A percentile compares a stretch with the other conserved stretches of the same genome.
Evolutionary conservation across 2,113 vertebrate species (phyloP).

Genomic region (Pampusana beccarii): DNA sequence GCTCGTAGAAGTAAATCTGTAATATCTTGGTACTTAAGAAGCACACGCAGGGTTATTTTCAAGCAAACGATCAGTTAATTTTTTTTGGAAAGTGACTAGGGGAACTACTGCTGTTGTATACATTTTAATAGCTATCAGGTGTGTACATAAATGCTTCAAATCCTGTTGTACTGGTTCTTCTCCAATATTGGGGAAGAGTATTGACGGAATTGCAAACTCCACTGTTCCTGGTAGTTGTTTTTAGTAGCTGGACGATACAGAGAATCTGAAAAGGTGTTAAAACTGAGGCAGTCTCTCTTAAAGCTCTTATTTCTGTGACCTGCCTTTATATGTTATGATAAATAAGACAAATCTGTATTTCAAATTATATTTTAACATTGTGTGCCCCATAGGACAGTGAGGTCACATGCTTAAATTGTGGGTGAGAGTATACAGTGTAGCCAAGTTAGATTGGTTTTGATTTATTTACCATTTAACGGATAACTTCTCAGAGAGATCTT

Average conservation of each 20-base stretch:
- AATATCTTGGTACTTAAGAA: neutral
- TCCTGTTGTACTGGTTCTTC: neutral
- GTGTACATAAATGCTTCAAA: neutral
- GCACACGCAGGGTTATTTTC: neutral
- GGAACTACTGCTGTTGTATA: neutral
- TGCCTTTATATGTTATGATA: neutral
- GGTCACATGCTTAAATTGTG: neutral
- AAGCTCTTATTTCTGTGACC: neutral
- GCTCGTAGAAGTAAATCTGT: neutral
- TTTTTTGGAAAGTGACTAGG: neutral
- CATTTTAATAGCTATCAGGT: neutral
- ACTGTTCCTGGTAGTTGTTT: neutral
- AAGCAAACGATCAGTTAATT: neutral
- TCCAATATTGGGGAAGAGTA: neutral
- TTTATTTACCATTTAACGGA: neutral
- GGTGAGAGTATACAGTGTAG: no score
- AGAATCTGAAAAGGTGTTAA: neutral
- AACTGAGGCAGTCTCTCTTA: neutral
- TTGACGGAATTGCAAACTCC: neutral
- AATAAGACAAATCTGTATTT: neutral
- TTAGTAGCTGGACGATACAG: neutral
- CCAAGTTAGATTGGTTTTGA: neutral
- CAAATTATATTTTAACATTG: neutral
- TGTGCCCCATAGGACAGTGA: neutral
- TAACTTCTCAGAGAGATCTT: neutral